Percentiles rank a stretch among this genome's conserved stretches.
Evolutionary conservation across 2,888 invertebrate genomes (phyloP).

Genomic region (Eupithecia dodoneata): DNA sequence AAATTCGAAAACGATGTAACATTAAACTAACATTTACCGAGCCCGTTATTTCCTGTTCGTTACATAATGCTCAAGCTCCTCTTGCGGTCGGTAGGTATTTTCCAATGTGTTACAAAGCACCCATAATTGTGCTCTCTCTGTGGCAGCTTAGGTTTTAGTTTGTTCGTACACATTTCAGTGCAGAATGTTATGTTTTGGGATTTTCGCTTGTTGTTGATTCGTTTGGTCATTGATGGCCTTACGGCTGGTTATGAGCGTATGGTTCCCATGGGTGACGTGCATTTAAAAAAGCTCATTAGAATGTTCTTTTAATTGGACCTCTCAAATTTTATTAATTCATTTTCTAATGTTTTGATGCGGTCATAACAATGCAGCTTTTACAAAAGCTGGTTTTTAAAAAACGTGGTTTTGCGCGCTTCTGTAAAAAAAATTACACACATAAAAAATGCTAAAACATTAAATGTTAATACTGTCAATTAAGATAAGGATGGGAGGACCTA

Average conservation of each 20-base stretch:
- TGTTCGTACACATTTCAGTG: not conserved
- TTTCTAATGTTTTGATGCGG: not conserved
- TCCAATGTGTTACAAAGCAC: conserved; percentile 37
- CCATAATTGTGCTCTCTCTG: conserved; percentile 31
- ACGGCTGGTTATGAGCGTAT: not conserved
- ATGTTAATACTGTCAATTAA: not conserved
- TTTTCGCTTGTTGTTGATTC: not conserved
- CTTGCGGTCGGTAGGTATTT: conserved; percentile 32
- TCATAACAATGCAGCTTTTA: not conserved
- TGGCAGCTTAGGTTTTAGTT: conserved; percentile 27
- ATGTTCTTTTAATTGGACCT: too few relatives aligned
- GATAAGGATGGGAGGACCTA: not conserved
- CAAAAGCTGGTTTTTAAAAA: not conserved
- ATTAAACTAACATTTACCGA: conserved; percentile 33
- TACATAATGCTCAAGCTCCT: conserved; percentile 30
- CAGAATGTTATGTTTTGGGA: not conserved
- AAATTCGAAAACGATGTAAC: conserved; percentile 27
- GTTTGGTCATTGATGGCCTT: not conserved
- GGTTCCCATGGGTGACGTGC: not conserved
- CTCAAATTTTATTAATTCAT: not conserved
- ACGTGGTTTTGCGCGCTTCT: not conserved
- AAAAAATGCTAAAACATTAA: not conserved
- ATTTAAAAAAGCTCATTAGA: conserved; percentile 1
- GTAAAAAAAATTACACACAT: not conserved
- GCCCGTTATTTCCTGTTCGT: conserved; percentile 26